Conservation (phyloP, 1,140 invertebrate genomes). For the Apis laboriosa region DNA sequence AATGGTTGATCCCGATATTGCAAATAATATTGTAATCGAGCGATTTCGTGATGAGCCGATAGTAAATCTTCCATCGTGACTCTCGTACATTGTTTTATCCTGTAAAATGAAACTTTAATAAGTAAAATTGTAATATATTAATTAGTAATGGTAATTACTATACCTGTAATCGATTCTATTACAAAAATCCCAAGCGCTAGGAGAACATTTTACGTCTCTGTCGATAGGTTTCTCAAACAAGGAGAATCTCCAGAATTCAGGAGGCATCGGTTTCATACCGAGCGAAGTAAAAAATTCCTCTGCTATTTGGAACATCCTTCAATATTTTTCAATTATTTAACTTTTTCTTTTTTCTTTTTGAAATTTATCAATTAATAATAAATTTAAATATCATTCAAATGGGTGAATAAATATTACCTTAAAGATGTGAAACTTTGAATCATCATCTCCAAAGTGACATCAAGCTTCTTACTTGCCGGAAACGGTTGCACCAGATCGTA, state of each 20-base stretch:
- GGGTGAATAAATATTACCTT: conserved; percentile 77
- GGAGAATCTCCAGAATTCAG: conserved; percentile 90
- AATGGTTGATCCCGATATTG: conserved; percentile 89
- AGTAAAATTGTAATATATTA: not conserved
- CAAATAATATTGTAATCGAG: conserved; percentile 91
- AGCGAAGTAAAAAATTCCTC: conserved; percentile 92
- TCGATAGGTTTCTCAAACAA: conserved; percentile 88
- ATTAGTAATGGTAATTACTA: too few species aligned
- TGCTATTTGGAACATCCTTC: conserved; percentile 89
- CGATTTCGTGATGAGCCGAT: conserved; percentile 93
- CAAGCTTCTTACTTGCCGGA: conserved; percentile 85
- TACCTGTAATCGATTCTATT: conserved; percentile 90
- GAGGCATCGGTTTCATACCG: conserved; percentile 88
- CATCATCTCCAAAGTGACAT: conserved; percentile 89
- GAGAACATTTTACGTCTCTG: conserved; percentile 89
- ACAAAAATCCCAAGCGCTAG: conserved; percentile 95
- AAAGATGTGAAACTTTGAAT: conserved; percentile 87
- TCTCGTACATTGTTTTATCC: conserved; percentile 95
- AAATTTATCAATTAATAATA: not conserved
- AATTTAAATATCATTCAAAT: too few species aligned
- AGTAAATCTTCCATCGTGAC: conserved; percentile 90
- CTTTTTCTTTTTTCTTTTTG: not conserved
- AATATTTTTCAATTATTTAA: conserved; percentile 47
- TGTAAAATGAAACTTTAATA: conserved; percentile 72
- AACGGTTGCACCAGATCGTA: conserved; percentile 90